Percentiles rank a stretch among this genome's conserved stretches.
These are phyloP conservation scores for Darevskia mixta DNA, from an alignment of 2,797 vertebrate species.

Conservation along the genomic window DNA sequence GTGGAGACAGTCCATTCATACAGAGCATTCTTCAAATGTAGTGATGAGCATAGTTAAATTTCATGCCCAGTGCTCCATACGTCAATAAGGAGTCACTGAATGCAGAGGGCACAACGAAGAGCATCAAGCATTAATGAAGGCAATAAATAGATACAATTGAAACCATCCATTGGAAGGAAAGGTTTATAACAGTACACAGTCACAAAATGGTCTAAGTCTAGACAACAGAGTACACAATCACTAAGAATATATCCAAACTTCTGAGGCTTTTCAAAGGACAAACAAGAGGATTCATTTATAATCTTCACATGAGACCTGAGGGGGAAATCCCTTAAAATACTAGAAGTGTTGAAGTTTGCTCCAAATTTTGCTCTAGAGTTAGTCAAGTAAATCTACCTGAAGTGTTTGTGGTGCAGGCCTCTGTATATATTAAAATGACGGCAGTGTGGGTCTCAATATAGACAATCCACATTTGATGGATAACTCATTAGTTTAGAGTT, in stretches of 20 bases:
- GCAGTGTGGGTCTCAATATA: background rate
- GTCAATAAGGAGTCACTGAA: background rate
- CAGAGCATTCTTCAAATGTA: background rate
- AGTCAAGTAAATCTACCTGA: background rate
- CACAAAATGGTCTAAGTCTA: background rate
- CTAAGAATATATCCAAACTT: background rate
- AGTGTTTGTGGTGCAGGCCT: background rate
- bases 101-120: background rate
- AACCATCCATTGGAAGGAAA: background rate
- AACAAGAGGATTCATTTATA: background rate
- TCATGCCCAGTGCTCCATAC: too few species aligned
- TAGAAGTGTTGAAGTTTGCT: background rate
- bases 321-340: background rate
- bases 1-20: background rate
- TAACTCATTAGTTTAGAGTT: background rate
- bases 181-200: too few species aligned
- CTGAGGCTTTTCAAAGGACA: background rate
- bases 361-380: background rate
- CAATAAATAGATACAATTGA: background rate
- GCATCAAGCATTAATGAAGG: background rate
- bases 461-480: background rate
- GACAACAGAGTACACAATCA: background rate
- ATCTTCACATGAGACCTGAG: background rate
- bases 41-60: background rate
- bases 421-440: too few species aligned